phyloP scores from a whole-genome alignment of 1,140 invertebrate genomes.

The Tenebrio molitor region DNA sequence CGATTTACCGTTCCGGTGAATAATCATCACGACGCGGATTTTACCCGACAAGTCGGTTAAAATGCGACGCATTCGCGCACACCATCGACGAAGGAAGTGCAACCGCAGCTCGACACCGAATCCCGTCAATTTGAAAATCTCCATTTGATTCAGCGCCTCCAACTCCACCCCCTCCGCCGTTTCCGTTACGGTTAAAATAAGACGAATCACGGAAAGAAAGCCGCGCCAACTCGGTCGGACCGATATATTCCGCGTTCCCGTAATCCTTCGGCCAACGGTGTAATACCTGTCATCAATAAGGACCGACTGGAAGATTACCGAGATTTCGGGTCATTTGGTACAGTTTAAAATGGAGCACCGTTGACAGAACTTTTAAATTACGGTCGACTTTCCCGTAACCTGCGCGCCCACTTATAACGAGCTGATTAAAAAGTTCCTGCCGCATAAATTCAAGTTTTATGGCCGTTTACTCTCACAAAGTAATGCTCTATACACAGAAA shows the following conservation, averaged over 20 bases:
- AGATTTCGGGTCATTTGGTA: constrained; percentile 41
- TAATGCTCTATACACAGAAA: constrained; percentile 34
- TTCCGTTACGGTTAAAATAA: constrained; percentile 12
- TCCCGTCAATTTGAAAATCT: no score
- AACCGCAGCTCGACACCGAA: no score
- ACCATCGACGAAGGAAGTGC: no score
- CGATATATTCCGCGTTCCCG: constrained; percentile 11
- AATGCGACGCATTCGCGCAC: no score
- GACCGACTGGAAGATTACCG: constrained; percentile 26
- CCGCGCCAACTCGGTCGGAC: not conserved
- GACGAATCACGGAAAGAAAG: constrained; percentile 12
- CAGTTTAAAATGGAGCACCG: constrained; percentile 41
- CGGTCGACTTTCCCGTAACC: constrained; percentile 22
- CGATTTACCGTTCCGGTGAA: constrained; percentile 14
- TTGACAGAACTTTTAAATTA: constrained; percentile 47
- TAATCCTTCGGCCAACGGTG: constrained; percentile 24
- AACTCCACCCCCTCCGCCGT: no score
- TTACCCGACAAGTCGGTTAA: no score
- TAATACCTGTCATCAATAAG: constrained; percentile 42
- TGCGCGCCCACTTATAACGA: constrained; percentile 40
- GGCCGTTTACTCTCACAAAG: constrained; percentile 35
- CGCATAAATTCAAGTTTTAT: constrained; percentile 46
- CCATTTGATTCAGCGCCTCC: no score
- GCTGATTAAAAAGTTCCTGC: constrained; percentile 45
- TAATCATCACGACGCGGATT: no score